phyloP scores from a whole-genome alignment of 2,113 vertebrate species.

The Hyperoodon ampullatus region DNA sequence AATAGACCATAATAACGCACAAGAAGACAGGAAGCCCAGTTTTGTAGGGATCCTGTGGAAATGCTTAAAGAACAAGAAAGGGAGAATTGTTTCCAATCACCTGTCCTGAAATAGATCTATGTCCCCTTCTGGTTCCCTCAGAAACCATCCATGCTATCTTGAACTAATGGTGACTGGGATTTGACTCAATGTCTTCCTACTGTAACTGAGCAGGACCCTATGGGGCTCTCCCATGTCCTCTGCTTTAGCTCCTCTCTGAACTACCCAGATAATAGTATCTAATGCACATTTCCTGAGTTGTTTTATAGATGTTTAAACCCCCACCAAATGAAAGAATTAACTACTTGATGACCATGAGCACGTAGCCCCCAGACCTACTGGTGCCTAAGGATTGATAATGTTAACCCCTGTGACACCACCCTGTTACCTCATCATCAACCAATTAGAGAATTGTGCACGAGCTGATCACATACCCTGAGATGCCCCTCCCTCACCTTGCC shows the following conservation, averaged over 20 bases:
- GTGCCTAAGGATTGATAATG: neutral
- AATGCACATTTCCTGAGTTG: neutral
- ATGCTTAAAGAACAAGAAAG: neutral
- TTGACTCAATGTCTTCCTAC: neutral
- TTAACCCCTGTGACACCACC: too few relatives aligned
- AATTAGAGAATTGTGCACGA: neutral
- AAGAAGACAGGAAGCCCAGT: neutral
- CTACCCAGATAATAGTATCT: neutral
- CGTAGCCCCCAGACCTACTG: neutral
- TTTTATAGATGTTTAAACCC: neutral
- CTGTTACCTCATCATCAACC: neutral
- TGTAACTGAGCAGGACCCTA: neutral
- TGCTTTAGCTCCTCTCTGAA: neutral
- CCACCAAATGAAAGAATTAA: neutral
- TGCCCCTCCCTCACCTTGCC: neutral
- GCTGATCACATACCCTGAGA: fast-evolving
- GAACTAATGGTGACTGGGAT: too few relatives aligned
- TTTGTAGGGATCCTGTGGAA: neutral
- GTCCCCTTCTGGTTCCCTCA: neutral
- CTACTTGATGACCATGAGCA: neutral
- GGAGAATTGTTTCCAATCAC: neutral
- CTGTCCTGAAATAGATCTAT: neutral
- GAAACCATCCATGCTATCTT: fast-evolving
- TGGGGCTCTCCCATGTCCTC: neutral
- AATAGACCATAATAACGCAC: neutral